Conservation (phyloP, 2,888 invertebrate genomes). For the Stenichneumon culpator region DNA sequence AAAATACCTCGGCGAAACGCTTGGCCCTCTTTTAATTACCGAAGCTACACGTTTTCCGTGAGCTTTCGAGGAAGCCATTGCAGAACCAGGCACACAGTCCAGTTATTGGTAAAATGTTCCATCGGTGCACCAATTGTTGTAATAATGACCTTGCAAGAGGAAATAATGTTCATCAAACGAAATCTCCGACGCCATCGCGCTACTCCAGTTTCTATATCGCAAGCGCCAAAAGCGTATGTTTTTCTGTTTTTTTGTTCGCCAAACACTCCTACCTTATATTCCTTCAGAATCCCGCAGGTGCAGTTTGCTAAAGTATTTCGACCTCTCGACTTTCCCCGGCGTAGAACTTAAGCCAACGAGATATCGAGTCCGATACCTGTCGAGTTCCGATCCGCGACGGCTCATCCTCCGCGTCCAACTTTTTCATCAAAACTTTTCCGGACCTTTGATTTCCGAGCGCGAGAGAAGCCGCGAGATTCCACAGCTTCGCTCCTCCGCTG, state of each 20-base stretch:
- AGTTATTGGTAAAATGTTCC: not conserved
- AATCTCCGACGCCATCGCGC: not conserved
- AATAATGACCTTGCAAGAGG: not conserved
- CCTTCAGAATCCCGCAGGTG: slow-evolving; percentile 29
- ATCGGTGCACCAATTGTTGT: not conserved
- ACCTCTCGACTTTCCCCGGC: slow-evolving; percentile 45
- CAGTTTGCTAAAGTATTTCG: slow-evolving; percentile 41
- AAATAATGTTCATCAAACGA: not conserved
- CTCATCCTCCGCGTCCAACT: slow-evolving; percentile 68
- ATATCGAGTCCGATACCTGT: slow-evolving; percentile 33
- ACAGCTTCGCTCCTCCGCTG: slow-evolving; percentile 6
- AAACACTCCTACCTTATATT: not conserved
- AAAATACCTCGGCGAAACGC: slow-evolving; percentile 36
- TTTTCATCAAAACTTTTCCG: slow-evolving; percentile 80
- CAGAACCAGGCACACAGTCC: not conserved
- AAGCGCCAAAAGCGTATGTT: not conserved
- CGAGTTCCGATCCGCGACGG: slow-evolving; percentile 58
- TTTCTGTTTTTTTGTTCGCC: not conserved
- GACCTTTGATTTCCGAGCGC: slow-evolving; percentile 72
- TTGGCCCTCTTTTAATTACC: slow-evolving; percentile 60
- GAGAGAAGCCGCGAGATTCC: slow-evolving; percentile 15
- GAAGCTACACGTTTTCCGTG: slow-evolving; percentile 32
- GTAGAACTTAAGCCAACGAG: slow-evolving; percentile 26
- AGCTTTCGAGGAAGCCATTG: not conserved
- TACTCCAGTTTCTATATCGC: not conserved